These are phyloP conservation scores for Ceratosolen fusciceps DNA, from an alignment of 1,140 invertebrate species.

Conservation along the genomic window DNA sequence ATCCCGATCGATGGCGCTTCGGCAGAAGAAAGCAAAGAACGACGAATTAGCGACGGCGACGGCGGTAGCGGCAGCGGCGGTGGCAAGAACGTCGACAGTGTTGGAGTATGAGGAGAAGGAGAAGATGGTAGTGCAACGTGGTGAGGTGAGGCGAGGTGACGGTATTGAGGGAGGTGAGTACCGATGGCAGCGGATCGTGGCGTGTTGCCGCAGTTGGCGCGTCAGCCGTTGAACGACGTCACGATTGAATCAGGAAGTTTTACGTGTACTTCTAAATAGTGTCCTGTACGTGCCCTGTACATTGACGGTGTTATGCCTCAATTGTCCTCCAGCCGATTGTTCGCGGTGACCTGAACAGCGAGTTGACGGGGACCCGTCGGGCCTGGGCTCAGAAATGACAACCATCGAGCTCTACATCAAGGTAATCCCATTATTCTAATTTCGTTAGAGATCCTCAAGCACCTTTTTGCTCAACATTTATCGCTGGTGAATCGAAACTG, in stretches of 20 bases:
- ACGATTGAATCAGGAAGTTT: neutral
- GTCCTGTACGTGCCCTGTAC: neutral
- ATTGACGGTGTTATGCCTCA: neutral
- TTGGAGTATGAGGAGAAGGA: neutral
- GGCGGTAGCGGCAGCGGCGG: neutral
- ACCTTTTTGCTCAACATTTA: too few relatives aligned
- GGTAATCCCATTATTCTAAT: too few relatives aligned
- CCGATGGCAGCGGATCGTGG: neutral
- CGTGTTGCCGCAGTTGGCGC: neutral
- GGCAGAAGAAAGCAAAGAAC: too few relatives aligned
- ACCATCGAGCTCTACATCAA: conserved; percentile 69
- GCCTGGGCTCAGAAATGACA: conserved; percentile 58
- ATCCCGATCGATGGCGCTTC: too few relatives aligned
- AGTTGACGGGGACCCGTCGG: neutral
- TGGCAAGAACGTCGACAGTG: neutral
- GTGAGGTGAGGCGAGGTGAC: neutral
- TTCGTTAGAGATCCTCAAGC: too few relatives aligned
- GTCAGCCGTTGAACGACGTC: neutral
- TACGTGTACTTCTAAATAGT: too few relatives aligned
- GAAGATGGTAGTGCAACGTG: too few relatives aligned
- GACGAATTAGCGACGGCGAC: neutral
- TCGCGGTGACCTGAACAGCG: neutral
- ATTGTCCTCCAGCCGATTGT: neutral
- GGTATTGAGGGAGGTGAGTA: neutral
- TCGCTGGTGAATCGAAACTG: too few relatives aligned